Evolutionary conservation across 2,797 vertebrate genomes (phyloP), one percentile per base, ranked within the genome.

Genomic region (Bryconaethiops microstoma): DNA sequence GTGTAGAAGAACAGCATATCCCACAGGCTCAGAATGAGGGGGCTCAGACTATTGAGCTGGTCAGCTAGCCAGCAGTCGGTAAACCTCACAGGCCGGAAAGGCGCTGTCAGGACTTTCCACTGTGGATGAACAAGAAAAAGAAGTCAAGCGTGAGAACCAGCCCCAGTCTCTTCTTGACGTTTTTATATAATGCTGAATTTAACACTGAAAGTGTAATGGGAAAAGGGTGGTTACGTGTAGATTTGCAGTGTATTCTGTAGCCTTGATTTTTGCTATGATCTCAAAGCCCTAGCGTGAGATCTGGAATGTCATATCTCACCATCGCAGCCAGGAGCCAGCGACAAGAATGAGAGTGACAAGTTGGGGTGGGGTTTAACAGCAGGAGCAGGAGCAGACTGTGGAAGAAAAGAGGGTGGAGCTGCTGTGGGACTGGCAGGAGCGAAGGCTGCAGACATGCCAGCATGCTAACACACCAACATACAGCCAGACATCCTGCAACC

Each of bases 41-140:
- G 90, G 0, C 92, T 94, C 80, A 96, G 92, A 88, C 95, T 96
- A 89, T 96, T 96, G 83, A 96, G 94, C 86, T 96, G 95, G 91
- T 96, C 95, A 42, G 96, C 95, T 87, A 96, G 91, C 96, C 96
- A 96, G 93, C 95, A 96, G 88, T 96, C 95, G 82, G 94, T 94
- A 5, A 96, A 96, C 81, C 93, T 93, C 81, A 96, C 95, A 72
- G 95, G 95, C 90, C 95, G 94, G 90, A 96, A 95, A 74, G 95
- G 95, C 85, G 95, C 94, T 75, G 95, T 95, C 91, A 96, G 93
- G 63, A 96, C 94, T 86, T 95, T 94, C 85, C 95, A 95, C 95
- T 96, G 89, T 59, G 52, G 63, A 80, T 68, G 67, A 25, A 67
- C 60, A 55, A 39, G n/a, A 16, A 54, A 54, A 17, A 4, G 4